A percentile compares a stretch with the other conserved stretches of the same genome.
phyloP scores from a whole-genome alignment of 2,888 invertebrate species.

The Eupithecia subumbrata region DNA sequence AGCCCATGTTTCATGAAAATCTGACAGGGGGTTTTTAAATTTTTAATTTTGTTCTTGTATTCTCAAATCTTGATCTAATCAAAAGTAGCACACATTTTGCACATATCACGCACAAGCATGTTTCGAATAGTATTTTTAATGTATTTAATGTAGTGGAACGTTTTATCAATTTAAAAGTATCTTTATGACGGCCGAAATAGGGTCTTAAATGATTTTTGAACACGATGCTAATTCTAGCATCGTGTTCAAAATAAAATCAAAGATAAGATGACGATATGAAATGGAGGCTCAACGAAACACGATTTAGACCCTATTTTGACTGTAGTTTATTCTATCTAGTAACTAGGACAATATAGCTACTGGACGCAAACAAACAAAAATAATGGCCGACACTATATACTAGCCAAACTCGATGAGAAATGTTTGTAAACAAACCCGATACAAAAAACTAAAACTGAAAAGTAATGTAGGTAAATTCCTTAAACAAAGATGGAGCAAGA shows the following conservation, averaged over 20 bases:
- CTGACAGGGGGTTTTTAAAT: no score
- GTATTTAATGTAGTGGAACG: constrained; percentile 37
- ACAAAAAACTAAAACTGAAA: not conserved
- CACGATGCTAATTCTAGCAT: not conserved
- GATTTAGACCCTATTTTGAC: not conserved
- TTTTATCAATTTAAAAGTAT: not conserved
- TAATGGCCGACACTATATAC: not conserved
- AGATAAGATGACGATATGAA: not conserved
- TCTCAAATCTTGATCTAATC: constrained; percentile 26
- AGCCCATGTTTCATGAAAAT: no score
- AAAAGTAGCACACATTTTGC: constrained; percentile 45
- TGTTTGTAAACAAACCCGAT: not conserved
- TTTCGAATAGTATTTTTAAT: constrained; percentile 49
- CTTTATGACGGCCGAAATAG: not conserved
- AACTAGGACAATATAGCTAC: constrained; percentile 22
- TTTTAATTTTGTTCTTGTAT: no score
- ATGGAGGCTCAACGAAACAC: not conserved
- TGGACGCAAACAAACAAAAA: constrained; percentile 18
- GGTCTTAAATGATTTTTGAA: not conserved
- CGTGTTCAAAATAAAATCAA: not conserved
- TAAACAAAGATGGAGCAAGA: not conserved
- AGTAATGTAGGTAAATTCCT: not conserved
- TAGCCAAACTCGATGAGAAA: not conserved
- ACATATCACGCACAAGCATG: constrained; percentile 71
- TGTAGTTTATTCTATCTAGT: constrained; percentile 7